Evolutionary conservation across 2,113 vertebrate species (phyloP).

Genomic region (Euleptes europaea): DNA sequence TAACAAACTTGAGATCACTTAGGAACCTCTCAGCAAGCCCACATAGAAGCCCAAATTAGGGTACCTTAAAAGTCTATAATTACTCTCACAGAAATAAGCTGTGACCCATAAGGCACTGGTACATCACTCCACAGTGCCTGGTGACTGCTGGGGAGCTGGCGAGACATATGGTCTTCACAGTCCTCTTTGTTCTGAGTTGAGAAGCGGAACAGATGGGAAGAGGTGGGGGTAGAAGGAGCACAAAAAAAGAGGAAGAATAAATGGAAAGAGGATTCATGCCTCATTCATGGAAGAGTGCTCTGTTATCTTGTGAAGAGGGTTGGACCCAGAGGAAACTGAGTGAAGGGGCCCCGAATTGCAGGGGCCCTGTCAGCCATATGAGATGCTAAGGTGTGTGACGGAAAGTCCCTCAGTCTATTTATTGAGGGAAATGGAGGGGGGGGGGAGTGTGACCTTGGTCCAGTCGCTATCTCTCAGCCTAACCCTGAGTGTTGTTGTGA

Average conservation of each 20-base stretch:
- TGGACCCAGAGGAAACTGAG: neutral
- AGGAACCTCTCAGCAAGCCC: neutral
- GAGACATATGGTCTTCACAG: neutral
- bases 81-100: neutral
- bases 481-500: no score
- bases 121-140: neutral
- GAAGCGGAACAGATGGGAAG: neutral
- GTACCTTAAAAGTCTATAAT: neutral
- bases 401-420: no score
- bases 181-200: neutral
- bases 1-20: neutral
- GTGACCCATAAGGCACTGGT: neutral
- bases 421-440: no score
- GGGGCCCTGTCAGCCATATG: no score
- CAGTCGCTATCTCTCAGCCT: no score
- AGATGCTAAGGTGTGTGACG: no score
- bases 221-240: neutral
- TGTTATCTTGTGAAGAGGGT: neutral
- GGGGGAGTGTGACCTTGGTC: no score
- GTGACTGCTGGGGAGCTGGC: neutral
- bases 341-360: no score
- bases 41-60: neutral
- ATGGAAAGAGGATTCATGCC: neutral
- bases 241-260: neutral
- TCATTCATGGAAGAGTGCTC: neutral